Conservation (phyloP, 2,888 invertebrate genomes). For the Choreutis nemorana region DNA sequence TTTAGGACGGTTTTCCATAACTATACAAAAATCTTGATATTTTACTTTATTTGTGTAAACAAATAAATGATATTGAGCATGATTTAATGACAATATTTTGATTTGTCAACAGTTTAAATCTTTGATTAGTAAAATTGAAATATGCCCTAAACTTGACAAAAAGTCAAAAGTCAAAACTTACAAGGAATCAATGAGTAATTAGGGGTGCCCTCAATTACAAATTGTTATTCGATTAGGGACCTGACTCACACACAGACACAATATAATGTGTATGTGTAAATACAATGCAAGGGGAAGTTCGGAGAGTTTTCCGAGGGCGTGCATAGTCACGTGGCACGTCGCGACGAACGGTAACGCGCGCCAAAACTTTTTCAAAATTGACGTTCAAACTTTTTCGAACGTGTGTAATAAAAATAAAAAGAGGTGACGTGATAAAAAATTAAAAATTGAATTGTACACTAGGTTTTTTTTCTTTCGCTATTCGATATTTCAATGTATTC, state of each 20-base stretch:
- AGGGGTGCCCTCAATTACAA: conserved; percentile 35
- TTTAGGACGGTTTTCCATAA: conserved; percentile 2
- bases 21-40: not conserved
- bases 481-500: conserved; percentile 9
- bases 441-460: conserved; percentile 1
- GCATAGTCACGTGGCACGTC: conserved; percentile 50
- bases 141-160: not conserved
- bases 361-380: conserved; percentile 9
- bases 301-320: conserved; percentile 49
- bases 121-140: too few relatives aligned
- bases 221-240: conserved; percentile 47
- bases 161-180: conserved; percentile 37
- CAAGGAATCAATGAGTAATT: conserved; percentile 52
- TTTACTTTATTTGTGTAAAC: conserved; percentile 7
- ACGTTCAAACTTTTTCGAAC: conserved; percentile 6
- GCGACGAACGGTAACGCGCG: conserved; percentile 51
- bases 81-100: too few relatives aligned
- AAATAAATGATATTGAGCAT: too few relatives aligned
- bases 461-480: conserved; percentile 9
- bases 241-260: conserved; percentile 20
- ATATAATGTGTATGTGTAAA: conserved; percentile 17
- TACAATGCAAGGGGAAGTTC: conserved; percentile 35
- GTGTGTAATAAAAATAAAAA: conserved; percentile 4
- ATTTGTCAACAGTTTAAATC: too few relatives aligned
- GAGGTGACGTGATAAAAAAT: not conserved